Evolutionary conservation across 2,113 vertebrate species (phyloP).

Genomic region (Hydropotes inermis): DNA sequence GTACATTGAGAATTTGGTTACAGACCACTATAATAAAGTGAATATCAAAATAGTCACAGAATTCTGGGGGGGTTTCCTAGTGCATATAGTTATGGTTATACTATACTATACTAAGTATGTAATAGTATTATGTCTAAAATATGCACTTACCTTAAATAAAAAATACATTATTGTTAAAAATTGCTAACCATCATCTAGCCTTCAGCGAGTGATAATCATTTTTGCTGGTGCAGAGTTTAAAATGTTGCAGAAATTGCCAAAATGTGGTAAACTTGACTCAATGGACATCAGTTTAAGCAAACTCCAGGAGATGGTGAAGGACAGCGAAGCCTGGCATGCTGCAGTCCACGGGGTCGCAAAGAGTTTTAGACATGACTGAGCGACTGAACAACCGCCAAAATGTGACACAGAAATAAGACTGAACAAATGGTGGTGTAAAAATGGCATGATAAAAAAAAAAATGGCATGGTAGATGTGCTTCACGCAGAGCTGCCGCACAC

Average conservation of each 20-base stretch:
- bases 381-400: neutral
- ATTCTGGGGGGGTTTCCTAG: neutral
- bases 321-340: neutral
- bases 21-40: neutral
- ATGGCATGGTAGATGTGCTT: neutral
- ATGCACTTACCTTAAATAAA: neutral
- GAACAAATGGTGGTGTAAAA: neutral
- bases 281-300: neutral
- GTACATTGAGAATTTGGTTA: neutral
- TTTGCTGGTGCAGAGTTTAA: neutral
- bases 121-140: neutral
- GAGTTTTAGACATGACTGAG: fast-evolving
- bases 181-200: neutral
- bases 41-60: neutral
- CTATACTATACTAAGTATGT: neutral
- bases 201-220: neutral
- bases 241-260: neutral
- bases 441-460: neutral
- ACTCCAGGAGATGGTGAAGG: neutral
- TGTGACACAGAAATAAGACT: neutral
- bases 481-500: neutral
- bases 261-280: neutral
- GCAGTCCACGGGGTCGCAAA: neutral
- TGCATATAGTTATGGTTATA: neutral
- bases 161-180: neutral